Percentiles rank a stretch among this genome's conserved stretches.
phyloP scores from a whole-genome alignment of 1,140 invertebrate species.

The Penaeus japonicus region DNA sequence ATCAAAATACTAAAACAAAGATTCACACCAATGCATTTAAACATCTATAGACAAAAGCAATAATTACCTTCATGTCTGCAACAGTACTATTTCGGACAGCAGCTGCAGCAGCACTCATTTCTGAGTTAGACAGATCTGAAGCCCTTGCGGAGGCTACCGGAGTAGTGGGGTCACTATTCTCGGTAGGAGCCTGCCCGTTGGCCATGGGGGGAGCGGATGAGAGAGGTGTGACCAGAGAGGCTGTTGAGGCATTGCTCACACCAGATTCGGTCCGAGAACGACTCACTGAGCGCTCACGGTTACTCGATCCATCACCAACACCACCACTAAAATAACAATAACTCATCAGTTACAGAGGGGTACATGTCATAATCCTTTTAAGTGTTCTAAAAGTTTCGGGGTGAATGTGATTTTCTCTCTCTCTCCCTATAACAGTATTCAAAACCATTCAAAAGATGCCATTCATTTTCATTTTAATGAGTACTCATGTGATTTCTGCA shows the following conservation, averaged over 20 bases:
- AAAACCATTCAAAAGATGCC: too few relatives aligned
- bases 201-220: constrained; percentile 14
- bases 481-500: neutral
- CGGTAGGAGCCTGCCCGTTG: neutral
- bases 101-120: neutral
- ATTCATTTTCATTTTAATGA: too few relatives aligned
- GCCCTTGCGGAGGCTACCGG: neutral
- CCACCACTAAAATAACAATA: neutral
- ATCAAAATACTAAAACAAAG: too few relatives aligned
- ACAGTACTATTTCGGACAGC: neutral
- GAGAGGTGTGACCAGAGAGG: constrained; percentile 37
- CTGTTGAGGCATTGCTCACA: constrained; percentile 47
- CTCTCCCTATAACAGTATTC: too few relatives aligned
- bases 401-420: too few relatives aligned
- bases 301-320: neutral
- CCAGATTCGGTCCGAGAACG: constrained; percentile 48
- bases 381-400: too few relatives aligned
- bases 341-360: too few relatives aligned
- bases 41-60: too few relatives aligned
- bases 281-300: constrained; percentile 32
- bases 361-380: too few relatives aligned
- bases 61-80: constrained; percentile 18
- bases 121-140: neutral
- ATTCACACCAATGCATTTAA: too few relatives aligned
- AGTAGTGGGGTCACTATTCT: neutral